These are phyloP conservation scores for Limnothrissa miodon DNA, from an alignment of 2,113 vertebrate genomes.

Conservation along the genomic window DNA sequence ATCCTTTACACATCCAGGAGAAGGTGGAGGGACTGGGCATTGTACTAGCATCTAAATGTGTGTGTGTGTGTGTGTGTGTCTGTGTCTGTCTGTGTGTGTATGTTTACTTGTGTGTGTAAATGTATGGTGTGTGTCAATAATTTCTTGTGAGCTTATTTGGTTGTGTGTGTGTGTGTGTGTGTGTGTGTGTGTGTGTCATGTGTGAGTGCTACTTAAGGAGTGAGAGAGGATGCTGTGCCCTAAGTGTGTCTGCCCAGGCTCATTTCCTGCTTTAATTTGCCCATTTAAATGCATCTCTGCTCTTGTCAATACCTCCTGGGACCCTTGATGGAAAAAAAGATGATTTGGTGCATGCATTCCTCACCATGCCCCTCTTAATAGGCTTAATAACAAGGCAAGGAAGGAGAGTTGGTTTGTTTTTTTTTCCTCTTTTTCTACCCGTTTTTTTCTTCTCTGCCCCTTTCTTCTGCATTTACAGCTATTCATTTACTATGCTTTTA, in stretches of 20 bases:
- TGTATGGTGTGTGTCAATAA: background rate
- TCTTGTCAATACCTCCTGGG: constrained; percentile 37
- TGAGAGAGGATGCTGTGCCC: constrained; percentile 4
- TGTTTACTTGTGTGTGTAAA: background rate
- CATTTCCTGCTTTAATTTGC: constrained; percentile 44
- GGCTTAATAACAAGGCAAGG: constrained; percentile 21
- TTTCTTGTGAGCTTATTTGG: background rate
- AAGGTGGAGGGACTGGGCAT: background rate
- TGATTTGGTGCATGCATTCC: constrained; percentile 43
- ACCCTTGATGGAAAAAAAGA: constrained; percentile 26
- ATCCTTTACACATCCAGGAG: background rate
- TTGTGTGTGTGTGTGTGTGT: background rate
- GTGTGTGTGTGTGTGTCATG: background rate
- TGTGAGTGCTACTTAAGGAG: background rate
- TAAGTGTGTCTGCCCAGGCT: constrained; percentile 7
- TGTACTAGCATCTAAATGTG: background rate
- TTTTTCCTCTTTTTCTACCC: background rate
- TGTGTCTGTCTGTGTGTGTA: background rate
- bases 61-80: background rate
- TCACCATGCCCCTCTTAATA: constrained; percentile 32
- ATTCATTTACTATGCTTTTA: background rate
- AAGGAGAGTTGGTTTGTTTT: constrained; percentile 6
- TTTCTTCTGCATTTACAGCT: background rate
- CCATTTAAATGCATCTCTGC: constrained; percentile 50
- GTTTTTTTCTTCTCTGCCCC: background rate